A percentile compares a stretch with the other conserved stretches of the same genome.
These are phyloP conservation scores for Engystomops pustulosus DNA, from an alignment of 2,113 vertebrate genomes.

Conservation along the genomic window DNA sequence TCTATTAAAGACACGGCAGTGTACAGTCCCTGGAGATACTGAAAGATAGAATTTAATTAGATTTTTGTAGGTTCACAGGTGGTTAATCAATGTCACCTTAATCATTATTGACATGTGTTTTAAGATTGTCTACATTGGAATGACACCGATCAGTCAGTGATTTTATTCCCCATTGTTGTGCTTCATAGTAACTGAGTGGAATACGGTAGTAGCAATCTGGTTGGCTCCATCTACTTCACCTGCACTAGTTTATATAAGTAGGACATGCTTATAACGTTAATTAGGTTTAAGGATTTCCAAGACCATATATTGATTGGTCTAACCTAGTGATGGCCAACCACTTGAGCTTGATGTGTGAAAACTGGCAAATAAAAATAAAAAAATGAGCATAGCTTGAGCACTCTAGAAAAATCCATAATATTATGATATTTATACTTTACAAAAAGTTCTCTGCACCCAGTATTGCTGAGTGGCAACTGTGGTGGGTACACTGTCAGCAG, in stretches of 20 bases:
- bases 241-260: neutral
- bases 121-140: neutral
- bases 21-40: neutral
- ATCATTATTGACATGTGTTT: slow-evolving; percentile 10
- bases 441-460: no score
- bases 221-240: neutral
- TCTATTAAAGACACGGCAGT: neutral
- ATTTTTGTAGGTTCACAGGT: neutral
- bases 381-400: no score
- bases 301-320: no score
- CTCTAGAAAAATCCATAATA: no score
- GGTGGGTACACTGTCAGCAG: no score
- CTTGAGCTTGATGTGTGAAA: no score
- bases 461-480: no score
- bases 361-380: no score
- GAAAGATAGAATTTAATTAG: neutral
- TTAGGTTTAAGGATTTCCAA: no score
- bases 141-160: neutral
- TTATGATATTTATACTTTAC: no score
- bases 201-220: neutral
- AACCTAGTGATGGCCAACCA: no score
- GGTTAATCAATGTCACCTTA: slow-evolving; percentile 31
- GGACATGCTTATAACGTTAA: neutral
- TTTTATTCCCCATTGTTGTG: neutral
- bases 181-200: neutral